A percentile compares a stretch with the other conserved stretches of the same genome.
Conservation (phyloP, 1,140 invertebrate species). For the Eriocheir sinensis region DNA sequence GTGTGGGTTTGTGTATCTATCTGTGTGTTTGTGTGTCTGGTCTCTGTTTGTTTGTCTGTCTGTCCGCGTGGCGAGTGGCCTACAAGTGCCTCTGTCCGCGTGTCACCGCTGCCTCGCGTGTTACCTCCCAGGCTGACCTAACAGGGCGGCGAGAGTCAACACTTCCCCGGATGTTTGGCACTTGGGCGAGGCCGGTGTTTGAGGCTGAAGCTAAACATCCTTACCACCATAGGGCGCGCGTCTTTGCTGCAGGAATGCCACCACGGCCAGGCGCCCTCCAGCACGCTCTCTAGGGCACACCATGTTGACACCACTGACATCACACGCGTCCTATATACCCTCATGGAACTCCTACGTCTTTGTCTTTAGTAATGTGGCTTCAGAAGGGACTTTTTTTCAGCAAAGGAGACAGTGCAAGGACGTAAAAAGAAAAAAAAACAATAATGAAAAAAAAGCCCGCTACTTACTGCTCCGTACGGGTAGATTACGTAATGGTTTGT, state of each 20-base stretch:
- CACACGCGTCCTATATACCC: background rate
- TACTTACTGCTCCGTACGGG: too few relatives aligned
- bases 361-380: too few relatives aligned
- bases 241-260: background rate
- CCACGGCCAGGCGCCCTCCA: background rate
- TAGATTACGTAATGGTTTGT: too few relatives aligned
- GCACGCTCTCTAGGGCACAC: background rate
- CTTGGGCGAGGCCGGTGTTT: slow-evolving; percentile 17
- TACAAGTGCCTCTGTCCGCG: background rate
- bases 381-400: too few relatives aligned
- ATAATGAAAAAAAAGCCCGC: too few relatives aligned
- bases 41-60: background rate
- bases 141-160: background rate
- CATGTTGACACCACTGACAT: background rate
- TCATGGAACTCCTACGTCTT: too few relatives aligned
- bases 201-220: slow-evolving; percentile 4
- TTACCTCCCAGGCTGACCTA: background rate
- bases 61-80: background rate
- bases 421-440: too few relatives aligned
- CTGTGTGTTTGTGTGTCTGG: background rate
- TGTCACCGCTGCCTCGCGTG: background rate
- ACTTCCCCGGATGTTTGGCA: slow-evolving; percentile 30
- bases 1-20: background rate
- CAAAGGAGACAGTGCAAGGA: too few relatives aligned
- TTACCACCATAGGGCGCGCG: background rate